phyloP scores from a whole-genome alignment of 2,888 invertebrate species.

The Drosophila borborema region DNA sequence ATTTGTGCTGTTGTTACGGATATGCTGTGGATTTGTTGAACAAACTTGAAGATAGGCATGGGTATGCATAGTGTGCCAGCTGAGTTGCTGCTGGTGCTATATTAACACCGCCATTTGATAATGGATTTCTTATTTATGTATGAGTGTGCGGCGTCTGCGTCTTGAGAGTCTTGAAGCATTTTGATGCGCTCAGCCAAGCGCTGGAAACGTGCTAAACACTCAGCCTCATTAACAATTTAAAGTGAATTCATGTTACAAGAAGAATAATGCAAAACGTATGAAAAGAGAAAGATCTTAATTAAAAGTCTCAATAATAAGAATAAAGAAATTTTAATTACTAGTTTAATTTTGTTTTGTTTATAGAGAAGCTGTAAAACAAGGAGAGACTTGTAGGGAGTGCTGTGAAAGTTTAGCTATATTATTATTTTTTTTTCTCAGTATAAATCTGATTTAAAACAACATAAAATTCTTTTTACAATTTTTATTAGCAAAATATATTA shows the following conservation, averaged over 20 bases:
- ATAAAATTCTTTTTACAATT: too few relatives aligned
- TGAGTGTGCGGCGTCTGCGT: slow-evolving; percentile 27
- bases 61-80: slow-evolving; percentile 22
- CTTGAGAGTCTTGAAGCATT: slow-evolving; percentile 30
- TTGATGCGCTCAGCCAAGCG: slow-evolving; percentile 64
- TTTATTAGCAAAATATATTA: too few relatives aligned
- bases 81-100: slow-evolving; percentile 26
- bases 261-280: slow-evolving; percentile 8
- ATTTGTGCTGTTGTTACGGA: slow-evolving; percentile 16
- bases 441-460: too few relatives aligned
- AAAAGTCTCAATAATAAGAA: slow-evolving; percentile 6
- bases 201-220: slow-evolving; percentile 71
- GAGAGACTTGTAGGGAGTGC: too few relatives aligned
- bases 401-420: too few relatives aligned
- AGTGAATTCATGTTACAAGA: slow-evolving; percentile 42
- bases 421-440: too few relatives aligned
- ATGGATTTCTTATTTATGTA: slow-evolving; percentile 71
- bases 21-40: slow-evolving; percentile 45
- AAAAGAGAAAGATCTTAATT: slow-evolving; percentile 8
- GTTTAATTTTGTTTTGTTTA: neutral
- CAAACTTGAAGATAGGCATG: slow-evolving; percentile 40
- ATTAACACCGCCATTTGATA: slow-evolving; percentile 72
- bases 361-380: too few relatives aligned
- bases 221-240: slow-evolving; percentile 72
- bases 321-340: neutral